Base-by-base conservation (phyloP, 2,797 vertebrate species). In the Echiichthys vipera region DNA sequence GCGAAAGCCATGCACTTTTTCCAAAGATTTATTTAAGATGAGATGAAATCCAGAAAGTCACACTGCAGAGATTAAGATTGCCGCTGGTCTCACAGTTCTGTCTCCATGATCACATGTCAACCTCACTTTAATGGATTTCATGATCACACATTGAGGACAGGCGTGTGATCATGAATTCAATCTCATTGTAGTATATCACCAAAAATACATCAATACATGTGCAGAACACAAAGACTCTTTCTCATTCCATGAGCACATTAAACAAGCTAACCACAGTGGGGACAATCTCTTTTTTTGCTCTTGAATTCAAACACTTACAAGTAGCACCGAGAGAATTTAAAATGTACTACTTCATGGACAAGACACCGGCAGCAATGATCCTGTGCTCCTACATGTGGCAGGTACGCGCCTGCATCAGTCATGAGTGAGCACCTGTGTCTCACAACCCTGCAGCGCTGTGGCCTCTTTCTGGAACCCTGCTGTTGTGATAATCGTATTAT, bases 401-500 rank as follows among this genome's bases (percentile, higher is more conserved):
- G 22, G 9, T 58, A 82, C 53, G 37, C 63, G 59, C 46, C 78
- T 45, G 71, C 77, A 81, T 79, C 67, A 74, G 71, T 78, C 78
- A 69, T 77, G 78, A 70, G 17, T 27, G 51, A 72, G 67, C 14
- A 15, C 27, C 53, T 11, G 0, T 59, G 40, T 79, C 67, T 75
- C 39, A n/a, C 25, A 24, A 49, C 68, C 80, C 51, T 5, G 17
- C 5, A 18, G 66, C 57, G 3, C 76, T 27, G n/a, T 53, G 61
- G 70, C 77, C 65, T 67, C 67, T 70, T 72, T 81, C 25, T 65
- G 72, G 65, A 72, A 40, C 58, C 75, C 72, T 69, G 81, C 82
- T 74, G 81, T 71, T 71, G 77, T 51, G 64, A 72, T 90, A 83
- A 92, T 88, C 83, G 59, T 75, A 74, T 91, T 85, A 89, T 85